Evolutionary conservation across 2,888 invertebrate species (phyloP), one percentile per base, ranked within the genome.

Genomic region (Lasioglossum zephyrum): DNA sequence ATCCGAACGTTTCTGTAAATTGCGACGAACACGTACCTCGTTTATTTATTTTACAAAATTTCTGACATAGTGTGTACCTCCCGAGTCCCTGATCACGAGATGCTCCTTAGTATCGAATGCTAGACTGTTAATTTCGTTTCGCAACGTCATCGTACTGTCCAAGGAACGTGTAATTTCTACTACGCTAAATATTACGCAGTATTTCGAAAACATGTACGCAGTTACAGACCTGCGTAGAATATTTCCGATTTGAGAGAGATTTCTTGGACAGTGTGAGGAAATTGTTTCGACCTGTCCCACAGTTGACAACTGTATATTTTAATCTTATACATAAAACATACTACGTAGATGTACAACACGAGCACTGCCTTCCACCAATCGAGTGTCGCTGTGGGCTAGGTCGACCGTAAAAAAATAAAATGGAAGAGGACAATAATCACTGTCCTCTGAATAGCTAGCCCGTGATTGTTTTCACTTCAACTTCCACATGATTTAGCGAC

Each of bases 311-410:
- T 88, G 89, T 91, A 90, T 87, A 91, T 91, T 92, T 84, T 91
- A 91, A 90, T 91, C 86, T 90, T 86, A 84, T 82, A 80, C 60
- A 84, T 82, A 84, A 82, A 77, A 79, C 83, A 85, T 89, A 88
- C 57, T 57, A 57, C 3, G 87, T 89, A 89, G 87, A 84, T 82
- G 84, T 88, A 86, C 88, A 88, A 91, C 83, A 92, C 91, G 89
- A 93, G 92, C 94, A 94, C 94, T 94, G 94, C 94, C 94, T 93
- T 94, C 93, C 93, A 93, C 92, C 89, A 92, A 91, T 88, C 89
- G 93, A 73, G 16, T 44, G 36, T 88, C 89, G 92, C 92, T 92
- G 91, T 92, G 93, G 92, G 92, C 89, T 92, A 92, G 92, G 89
- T 89, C 91, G 88, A 89, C n/a, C n/a, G n/a, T 57, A n/a, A n/a